These are phyloP conservation scores for Euthynnus affinis DNA, from an alignment of 2,797 vertebrate species.

Conservation along the genomic window DNA sequence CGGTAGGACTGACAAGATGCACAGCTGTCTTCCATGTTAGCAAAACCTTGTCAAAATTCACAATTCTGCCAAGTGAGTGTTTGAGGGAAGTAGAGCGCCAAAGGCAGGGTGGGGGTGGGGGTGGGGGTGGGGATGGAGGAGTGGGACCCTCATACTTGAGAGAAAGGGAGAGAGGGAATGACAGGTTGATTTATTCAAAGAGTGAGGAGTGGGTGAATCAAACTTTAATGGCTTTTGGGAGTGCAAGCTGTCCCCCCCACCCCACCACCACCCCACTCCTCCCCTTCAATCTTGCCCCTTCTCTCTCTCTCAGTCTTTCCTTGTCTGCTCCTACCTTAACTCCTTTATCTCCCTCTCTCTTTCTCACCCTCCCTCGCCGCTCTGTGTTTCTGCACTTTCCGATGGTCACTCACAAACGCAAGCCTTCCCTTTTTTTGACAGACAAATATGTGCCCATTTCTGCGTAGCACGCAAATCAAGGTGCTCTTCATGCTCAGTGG, in stretches of 20 bases:
- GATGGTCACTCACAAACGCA: slow-evolving; percentile 71
- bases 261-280: slow-evolving; percentile 21
- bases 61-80: slow-evolving; percentile 51
- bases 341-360: slow-evolving; percentile 9
- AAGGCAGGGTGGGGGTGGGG: slow-evolving; percentile 55
- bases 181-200: slow-evolving; percentile 87
- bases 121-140: slow-evolving; percentile 39
- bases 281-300: slow-evolving; percentile 67
- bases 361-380: background rate
- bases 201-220: slow-evolving; percentile 83
- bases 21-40: slow-evolving; percentile 62
- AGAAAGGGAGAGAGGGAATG: slow-evolving; percentile 74
- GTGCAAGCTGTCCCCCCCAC: slow-evolving; percentile 62
- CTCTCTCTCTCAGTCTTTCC: slow-evolving; percentile 60
- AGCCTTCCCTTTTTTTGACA: slow-evolving; percentile 69
- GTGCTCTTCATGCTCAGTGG: slow-evolving; percentile 89
- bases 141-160: slow-evolving; percentile 65
- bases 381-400: slow-evolving; percentile 39
- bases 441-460: slow-evolving; percentile 72
- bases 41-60: slow-evolving; percentile 71
- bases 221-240: slow-evolving; percentile 87
- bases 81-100: slow-evolving; percentile 52
- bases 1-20: slow-evolving; percentile 54
- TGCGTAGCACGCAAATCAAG: slow-evolving; percentile 80
- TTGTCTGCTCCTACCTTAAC: slow-evolving; percentile 44